Base-by-base conservation (phyloP, 2,113 vertebrate genomes). In the Centrocercus urophasianus region DNA sequence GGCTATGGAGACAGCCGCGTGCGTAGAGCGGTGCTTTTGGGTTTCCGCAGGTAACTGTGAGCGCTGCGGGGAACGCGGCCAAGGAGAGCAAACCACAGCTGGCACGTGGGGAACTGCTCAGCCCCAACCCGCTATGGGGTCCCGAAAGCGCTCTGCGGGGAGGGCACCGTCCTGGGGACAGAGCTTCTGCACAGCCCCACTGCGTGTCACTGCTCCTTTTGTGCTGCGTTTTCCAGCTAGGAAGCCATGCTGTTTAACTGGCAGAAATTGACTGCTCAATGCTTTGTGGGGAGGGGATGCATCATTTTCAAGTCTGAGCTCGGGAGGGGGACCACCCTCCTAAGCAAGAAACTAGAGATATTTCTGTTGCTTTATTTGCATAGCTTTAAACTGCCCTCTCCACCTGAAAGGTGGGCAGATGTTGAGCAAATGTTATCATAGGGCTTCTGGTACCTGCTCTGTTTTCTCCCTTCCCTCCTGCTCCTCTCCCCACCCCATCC, bases 31-130 rank as follows among this genome's bases (percentile, higher is more conserved):
- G 89, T 93, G 97, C 95, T 95, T 67, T 88, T 91, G 13, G 82
- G 96, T 96, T 98, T 98, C 98, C 97, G 90, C 97, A 97, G 96
- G 97, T 97, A 97, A 96, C 97, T 60, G 96, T 71, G 76, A 69
- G 93, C 96, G 32, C 93, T 47, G 84, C 61, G 69, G 96, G 97
- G 97, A 95, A 93, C 80, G 13, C 0, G 36, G 89, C 93, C 83
- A 36, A 83, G 88, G 84, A 89, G 83, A 84, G 86, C 52, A 86
- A 97, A 97, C 97, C 97, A 92, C 91, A 97, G 89, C 61, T 87
- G 78, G 70, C 72, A 86, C 79, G 9, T 47, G 60, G 80, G 79
- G 65, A 36, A 71, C 73, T 72, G 5, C 50, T n/a, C 56, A 59
- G 56, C 56, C 32, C 32, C 56, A n/a, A 59, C 56, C 56, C 56